These are phyloP conservation scores for Pogonomyrmex californicus DNA, from an alignment of 1,140 invertebrate genomes.

Conservation along the genomic window DNA sequence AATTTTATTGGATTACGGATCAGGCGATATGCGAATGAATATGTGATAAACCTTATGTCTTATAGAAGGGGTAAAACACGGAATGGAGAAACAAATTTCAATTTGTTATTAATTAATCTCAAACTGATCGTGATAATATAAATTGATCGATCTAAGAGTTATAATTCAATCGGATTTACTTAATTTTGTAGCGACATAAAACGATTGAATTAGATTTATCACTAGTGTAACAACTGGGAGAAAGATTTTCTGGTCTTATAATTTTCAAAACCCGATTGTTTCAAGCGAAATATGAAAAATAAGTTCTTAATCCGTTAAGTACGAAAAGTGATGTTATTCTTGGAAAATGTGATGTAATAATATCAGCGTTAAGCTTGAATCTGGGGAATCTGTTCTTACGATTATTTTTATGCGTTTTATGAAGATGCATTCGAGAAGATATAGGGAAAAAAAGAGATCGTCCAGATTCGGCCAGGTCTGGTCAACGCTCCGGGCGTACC, in stretches of 20 bases:
- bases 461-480: slow-evolving; percentile 74
- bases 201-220: neutral
- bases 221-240: neutral
- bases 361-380: neutral
- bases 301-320: neutral
- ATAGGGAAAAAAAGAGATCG: slow-evolving; percentile 68
- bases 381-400: too few species aligned
- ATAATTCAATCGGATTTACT: neutral
- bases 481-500: slow-evolving; percentile 77
- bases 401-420: neutral
- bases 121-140: neutral
- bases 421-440: slow-evolving; percentile 47
- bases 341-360: neutral
- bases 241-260: neutral
- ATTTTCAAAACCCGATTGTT: neutral
- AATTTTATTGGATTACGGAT: slow-evolving; percentile 27
- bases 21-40: neutral
- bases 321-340: neutral
- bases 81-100: neutral
- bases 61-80: neutral
- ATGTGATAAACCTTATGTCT: neutral
- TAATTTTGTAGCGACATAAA: neutral
- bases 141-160: neutral
- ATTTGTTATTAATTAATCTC: neutral
- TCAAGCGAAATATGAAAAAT: neutral